These are phyloP conservation scores for Loxodonta africana DNA, from an alignment of 2,113 vertebrate species.

Conservation along the genomic window DNA sequence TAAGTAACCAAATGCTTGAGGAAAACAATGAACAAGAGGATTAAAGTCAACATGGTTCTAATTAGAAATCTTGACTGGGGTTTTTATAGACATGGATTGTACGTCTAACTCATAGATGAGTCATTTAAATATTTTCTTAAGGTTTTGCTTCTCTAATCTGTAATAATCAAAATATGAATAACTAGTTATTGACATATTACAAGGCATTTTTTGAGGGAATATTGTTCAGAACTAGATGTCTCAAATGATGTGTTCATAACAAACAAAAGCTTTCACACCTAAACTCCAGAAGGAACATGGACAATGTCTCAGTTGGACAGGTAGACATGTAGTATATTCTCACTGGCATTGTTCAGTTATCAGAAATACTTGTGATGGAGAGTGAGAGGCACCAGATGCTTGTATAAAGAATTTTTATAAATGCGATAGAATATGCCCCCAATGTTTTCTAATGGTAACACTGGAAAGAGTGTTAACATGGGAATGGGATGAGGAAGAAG, in stretches of 20 bases:
- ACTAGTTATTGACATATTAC: background rate
- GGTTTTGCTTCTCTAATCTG: constrained; percentile 16
- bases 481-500: background rate
- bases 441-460: background rate
- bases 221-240: constrained; percentile 39
- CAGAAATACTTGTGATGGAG: background rate
- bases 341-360: background rate
- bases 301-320: background rate
- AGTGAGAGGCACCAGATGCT: background rate
- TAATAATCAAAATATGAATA: constrained; percentile 38
- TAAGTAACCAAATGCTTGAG: constrained; percentile 34
- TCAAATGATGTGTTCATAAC: background rate
- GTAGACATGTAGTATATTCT: background rate
- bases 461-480: background rate
- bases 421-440: background rate
- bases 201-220: constrained; percentile 38
- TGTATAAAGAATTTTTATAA: background rate
- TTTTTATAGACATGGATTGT: constrained; percentile 10
- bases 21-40: background rate
- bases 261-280: constrained; percentile 15
- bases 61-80: constrained; percentile 20
- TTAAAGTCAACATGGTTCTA: background rate
- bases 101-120: constrained; percentile 32
- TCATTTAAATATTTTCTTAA: constrained; percentile 1
- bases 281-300: background rate